These are phyloP conservation scores for Ips nitidus DNA, from an alignment of 1,140 invertebrate species.

Conservation along the genomic window DNA sequence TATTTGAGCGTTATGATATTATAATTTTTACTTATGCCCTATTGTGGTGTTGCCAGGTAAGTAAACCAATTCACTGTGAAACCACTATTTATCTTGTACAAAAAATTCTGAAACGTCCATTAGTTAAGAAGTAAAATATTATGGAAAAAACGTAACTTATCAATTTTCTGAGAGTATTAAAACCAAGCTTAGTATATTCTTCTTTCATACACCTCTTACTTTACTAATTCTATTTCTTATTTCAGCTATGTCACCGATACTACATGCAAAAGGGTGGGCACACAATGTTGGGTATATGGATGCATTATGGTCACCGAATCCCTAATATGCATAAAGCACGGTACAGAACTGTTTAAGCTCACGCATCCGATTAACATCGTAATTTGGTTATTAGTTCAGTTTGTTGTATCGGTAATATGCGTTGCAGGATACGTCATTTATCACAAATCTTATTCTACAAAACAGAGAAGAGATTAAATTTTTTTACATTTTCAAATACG, in stretches of 20 bases:
- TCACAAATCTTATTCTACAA: conserved; percentile 31
- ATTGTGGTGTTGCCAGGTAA: not conserved
- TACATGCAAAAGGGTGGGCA: conserved; percentile 93
- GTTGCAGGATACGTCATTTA: conserved; percentile 49
- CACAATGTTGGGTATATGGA: conserved; percentile 98
- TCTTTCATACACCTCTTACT: not conserved
- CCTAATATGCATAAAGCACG: conserved; percentile 96
- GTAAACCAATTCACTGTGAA: not conserved
- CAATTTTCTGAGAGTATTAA: not conserved
- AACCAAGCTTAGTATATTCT: not conserved
- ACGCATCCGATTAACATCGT: conserved; percentile 91
- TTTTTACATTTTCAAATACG: too few species aligned
- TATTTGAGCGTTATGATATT: too few species aligned
- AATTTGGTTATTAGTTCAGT: conserved; percentile 88
- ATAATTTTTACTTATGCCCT: too few species aligned
- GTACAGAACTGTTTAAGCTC: conserved; percentile 86
- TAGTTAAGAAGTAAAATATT: not conserved
- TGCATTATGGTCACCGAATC: conserved; percentile 95
- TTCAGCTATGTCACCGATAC: conserved; percentile 92
- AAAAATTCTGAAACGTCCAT: too few species aligned
- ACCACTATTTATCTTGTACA: too few species aligned
- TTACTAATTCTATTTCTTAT: not conserved
- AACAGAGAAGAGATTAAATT: not conserved
- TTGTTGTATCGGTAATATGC: conserved; percentile 65
- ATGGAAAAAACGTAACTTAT: not conserved